Evolutionary conservation across 2,113 vertebrate species (phyloP), one percentile per base, ranked within the genome.

Genomic region (Odocoileus virginianus): DNA sequence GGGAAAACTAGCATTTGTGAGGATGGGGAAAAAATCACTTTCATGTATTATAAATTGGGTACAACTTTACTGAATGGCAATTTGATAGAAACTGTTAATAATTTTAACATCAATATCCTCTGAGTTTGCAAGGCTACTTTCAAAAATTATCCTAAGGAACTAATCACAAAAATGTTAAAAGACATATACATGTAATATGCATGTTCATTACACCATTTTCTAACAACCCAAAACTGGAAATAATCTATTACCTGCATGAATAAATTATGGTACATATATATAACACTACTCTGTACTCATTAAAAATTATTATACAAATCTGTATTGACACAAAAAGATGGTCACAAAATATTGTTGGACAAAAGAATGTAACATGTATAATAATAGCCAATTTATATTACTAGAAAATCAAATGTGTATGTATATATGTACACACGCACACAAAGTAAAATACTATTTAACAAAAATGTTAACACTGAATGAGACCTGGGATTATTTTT

Each of bases 391-490:
- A 81, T 86, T 89, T 94, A 94, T 30, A 40, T 74, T 74, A 74
- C n/a, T 40, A 94, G 84, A 95, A 96, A 91, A 96, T 47, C 12
- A 91, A 97, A 71, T 55, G 12, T 45, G 30, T 50, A 60, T 71
- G 30, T n/a, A 54, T 28, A 79, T 4, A 84, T 71, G 67, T 7
- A 61, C 9, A 95, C 9, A 71, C 1, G 36, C 7, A 54, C 23
- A 89, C 5, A 96, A 95, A 93, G 0, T 82, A 83, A 94, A 64
- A 36, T 64, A 78, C 2, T 96, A 91, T 71, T 87, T 90, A 61
- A 96, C 54, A 86, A 95, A 97, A 98, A 87, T 60, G 21, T 90
- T 97, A 92, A 87, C 8, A 94, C 8, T 88, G 2, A 92, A 7
- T 84, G 50, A 67, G 28, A 43, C 45, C 86, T 3, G 92, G 25